These are phyloP conservation scores for Altica lythri DNA, from an alignment of 2,888 invertebrate species.

Conservation along the genomic window DNA sequence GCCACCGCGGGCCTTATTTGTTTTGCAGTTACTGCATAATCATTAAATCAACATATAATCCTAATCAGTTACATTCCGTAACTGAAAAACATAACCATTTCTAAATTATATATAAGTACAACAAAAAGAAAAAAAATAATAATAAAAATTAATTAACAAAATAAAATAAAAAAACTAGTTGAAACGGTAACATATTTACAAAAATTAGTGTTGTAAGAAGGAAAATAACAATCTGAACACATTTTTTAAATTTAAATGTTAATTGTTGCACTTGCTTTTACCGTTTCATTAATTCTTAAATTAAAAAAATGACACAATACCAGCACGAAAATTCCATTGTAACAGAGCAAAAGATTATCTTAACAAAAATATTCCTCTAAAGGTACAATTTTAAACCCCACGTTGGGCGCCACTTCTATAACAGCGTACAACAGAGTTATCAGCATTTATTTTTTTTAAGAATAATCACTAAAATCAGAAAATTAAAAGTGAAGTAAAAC, in stretches of 20 bases:
- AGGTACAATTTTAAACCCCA: too few species aligned
- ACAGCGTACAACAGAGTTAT: too few species aligned
- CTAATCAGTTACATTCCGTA: slow-evolving; percentile 5
- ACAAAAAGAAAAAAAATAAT: slow-evolving; percentile 44
- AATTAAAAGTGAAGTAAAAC: too few species aligned
- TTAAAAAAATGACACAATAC: slow-evolving; percentile 49
- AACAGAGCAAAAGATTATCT: slow-evolving; percentile 2
- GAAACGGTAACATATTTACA: slow-evolving; percentile 34
- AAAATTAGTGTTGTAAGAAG: slow-evolving; percentile 33
- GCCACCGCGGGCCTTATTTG: slow-evolving; percentile 28
- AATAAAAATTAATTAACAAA: slow-evolving; percentile 40
- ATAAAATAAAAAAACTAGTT: slow-evolving; percentile 39
- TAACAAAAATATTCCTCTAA: background rate
- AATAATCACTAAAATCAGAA: too few species aligned
- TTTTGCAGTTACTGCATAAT: slow-evolving; percentile 27
- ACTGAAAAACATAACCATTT: slow-evolving; percentile 32
- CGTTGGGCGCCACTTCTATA: too few species aligned
- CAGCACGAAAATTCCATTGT: slow-evolving; percentile 35
- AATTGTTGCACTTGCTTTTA: slow-evolving; percentile 16
- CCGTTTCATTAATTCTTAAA: slow-evolving; percentile 30
- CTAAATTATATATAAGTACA: slow-evolving; percentile 48
- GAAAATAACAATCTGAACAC: slow-evolving; percentile 41
- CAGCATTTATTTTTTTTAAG: too few species aligned
- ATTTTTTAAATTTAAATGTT: slow-evolving; percentile 29
- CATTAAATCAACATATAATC: slow-evolving; percentile 15